Evolutionary conservation across 1,140 invertebrate genomes (phyloP).

Genomic region (Tetraneura akinire): DNA sequence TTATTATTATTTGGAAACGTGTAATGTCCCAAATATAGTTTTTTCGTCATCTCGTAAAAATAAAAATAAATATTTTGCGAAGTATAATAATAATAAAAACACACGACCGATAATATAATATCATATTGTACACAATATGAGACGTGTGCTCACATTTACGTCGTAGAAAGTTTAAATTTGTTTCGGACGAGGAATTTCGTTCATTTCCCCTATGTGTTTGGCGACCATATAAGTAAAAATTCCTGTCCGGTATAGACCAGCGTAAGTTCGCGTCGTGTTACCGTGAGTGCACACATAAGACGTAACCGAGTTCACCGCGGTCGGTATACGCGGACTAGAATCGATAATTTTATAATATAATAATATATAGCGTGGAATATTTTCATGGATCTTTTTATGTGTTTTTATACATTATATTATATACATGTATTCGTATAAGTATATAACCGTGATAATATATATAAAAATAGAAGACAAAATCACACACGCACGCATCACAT

Average conservation of each 20-base stretch:
- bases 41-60: background rate
- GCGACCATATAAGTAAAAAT: conserved; percentile 33
- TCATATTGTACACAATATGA: too few relatives aligned
- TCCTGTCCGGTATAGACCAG: conserved; percentile 24
- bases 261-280: background rate
- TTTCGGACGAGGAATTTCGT: conserved; percentile 43
- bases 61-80: too few relatives aligned
- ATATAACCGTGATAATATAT: too few relatives aligned
- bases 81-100: too few relatives aligned
- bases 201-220: background rate
- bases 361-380: background rate
- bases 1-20: too few relatives aligned
- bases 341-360: too few relatives aligned
- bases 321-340: background rate
- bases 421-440: background rate
- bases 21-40: too few relatives aligned
- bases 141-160: background rate
- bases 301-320: too few relatives aligned
- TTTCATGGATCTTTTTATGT: background rate
- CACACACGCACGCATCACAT: background rate
- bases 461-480: background rate
- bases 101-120: too few relatives aligned
- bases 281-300: background rate
- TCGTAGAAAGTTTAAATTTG: conserved; percentile 39
- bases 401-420: background rate